Conservation (phyloP, 2,113 vertebrate genomes). For the Carollia perspicillata region DNA sequence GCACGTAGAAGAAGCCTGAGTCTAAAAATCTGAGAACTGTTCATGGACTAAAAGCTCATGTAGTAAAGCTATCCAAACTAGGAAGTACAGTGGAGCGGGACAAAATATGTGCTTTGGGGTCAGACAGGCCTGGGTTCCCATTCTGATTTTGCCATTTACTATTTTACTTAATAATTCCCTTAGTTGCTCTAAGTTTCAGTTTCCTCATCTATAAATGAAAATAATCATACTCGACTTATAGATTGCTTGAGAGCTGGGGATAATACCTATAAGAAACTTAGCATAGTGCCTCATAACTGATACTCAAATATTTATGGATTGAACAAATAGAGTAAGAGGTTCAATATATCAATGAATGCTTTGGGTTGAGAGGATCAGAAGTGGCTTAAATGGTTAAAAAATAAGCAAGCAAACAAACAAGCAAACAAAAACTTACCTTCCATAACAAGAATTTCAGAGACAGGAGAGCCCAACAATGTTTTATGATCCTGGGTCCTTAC, state of each 20-base stretch:
- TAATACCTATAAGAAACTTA: not conserved
- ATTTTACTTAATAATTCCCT: not conserved
- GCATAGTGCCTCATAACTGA: not conserved
- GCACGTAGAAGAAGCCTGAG: not conserved
- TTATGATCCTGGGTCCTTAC: not conserved
- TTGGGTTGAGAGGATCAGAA: not conserved
- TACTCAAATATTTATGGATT: not conserved
- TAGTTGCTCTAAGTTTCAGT: not conserved
- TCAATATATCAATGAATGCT: not conserved
- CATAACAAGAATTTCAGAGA: not conserved
- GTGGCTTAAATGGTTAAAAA: not conserved
- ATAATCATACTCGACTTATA: not conserved
- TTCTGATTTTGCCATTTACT: not conserved
- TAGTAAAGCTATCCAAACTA: not conserved
- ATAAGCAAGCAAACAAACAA: not conserved
- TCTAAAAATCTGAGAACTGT: not conserved
- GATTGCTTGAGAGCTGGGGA: not conserved
- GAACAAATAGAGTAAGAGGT: not conserved
- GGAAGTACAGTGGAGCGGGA: not conserved
- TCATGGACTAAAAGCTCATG: not conserved
- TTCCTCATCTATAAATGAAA: not conserved
- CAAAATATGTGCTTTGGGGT: not conserved
- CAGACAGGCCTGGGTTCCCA: not conserved
- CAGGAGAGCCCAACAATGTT: not conserved
- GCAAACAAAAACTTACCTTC: not conserved